Conservation (phyloP, 2,113 vertebrate species). For the Leiothrix lutea region DNA sequence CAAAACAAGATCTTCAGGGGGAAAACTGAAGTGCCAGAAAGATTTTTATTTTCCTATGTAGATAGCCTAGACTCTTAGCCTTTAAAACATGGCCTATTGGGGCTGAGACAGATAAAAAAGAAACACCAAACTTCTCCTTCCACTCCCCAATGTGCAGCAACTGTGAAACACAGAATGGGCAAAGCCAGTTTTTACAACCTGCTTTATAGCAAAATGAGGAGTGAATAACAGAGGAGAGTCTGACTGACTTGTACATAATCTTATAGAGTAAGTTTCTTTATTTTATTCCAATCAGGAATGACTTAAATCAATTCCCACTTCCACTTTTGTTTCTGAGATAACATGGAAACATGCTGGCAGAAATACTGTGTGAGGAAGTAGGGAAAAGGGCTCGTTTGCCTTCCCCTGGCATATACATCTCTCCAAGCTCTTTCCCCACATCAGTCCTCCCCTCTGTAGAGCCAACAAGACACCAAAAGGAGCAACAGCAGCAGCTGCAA, state of each 20-base stretch:
- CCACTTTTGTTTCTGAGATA: background rate
- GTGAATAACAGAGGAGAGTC: background rate
- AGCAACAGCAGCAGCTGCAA: background rate
- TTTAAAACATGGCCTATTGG: constrained; percentile 16
- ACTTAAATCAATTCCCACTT: background rate
- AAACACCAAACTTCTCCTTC: background rate
- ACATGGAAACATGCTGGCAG: accelerated
- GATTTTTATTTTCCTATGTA: constrained; percentile 64
- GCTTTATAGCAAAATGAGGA: background rate
- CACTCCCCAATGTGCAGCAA: background rate
- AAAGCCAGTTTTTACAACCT: background rate
- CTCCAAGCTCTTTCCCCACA: background rate
- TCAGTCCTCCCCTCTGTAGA: background rate
- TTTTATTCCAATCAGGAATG: background rate
- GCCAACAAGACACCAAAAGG: background rate
- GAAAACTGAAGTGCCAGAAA: constrained; percentile 75
- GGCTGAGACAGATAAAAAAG: background rate
- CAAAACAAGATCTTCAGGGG: constrained; percentile 57
- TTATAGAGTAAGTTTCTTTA: background rate
- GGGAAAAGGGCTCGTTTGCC: background rate
- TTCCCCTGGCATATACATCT: background rate
- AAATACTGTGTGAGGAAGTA: background rate
- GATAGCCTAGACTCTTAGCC: constrained; percentile 18
- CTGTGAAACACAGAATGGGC: background rate
- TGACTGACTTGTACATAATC: background rate